A percentile compares a stretch with the other conserved stretches of the same genome.
phyloP scores from a whole-genome alignment of 2,888 invertebrate species.

The Netelia inedita region DNA sequence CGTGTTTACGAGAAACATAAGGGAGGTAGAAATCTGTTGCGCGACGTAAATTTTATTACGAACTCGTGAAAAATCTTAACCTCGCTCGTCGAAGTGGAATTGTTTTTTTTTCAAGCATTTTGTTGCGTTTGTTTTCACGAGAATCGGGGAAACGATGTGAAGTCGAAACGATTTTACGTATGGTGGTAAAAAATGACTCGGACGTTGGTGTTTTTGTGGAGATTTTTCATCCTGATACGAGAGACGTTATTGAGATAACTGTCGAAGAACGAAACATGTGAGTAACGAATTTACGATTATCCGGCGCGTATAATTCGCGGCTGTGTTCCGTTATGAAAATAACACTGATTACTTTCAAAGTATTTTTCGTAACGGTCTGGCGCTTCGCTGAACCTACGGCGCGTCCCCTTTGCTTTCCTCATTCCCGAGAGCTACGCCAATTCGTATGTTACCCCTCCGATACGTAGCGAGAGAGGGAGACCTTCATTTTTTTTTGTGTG shows the following conservation, averaged over 20 bases:
- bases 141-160: constrained; percentile 7
- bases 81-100: not conserved
- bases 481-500: not conserved
- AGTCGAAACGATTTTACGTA: not conserved
- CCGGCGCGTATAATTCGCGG: not conserved
- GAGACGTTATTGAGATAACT: constrained; percentile 45
- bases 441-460: constrained; percentile 1
- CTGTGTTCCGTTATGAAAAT: not conserved
- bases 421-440: constrained; percentile 3
- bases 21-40: not conserved
- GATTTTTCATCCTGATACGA: constrained; percentile 12
- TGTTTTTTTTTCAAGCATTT: not conserved
- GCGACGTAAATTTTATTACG: not conserved
- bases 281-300: constrained; percentile 30
- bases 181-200: constrained; percentile 44
- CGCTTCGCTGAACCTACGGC: constrained; percentile 10
- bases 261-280: constrained; percentile 43
- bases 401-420: constrained; percentile 8
- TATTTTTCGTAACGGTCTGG: not conserved
- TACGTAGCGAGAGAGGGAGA: not conserved
- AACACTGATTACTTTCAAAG: not conserved
- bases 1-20: not conserved
- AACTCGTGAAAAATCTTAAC: not conserved
- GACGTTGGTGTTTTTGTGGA: constrained; percentile 54
- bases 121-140: not conserved